Evolutionary conservation across 2,113 vertebrate species (phyloP), one percentile per base, ranked within the genome.

Genomic region (Tragelaphus scriptus): DNA sequence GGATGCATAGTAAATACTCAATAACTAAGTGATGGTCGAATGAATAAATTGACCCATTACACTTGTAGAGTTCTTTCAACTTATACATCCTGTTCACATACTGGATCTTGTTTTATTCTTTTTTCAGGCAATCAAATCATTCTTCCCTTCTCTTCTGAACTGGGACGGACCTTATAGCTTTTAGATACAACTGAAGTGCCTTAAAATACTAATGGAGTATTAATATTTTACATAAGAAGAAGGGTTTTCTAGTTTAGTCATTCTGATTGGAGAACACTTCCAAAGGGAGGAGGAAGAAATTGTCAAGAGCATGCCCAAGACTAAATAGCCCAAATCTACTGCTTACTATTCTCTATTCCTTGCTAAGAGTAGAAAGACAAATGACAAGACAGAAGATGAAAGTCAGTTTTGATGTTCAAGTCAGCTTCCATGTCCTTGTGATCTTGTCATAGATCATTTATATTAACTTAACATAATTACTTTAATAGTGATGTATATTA

Each of bases 301-400:
- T 11, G 40, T 36, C 40, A 82, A 91, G 47, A 80, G 49, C 40
- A 40, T 4, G 40, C 40, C 84, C 68, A 79, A 21, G 59, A 59
- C 94, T 79, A 47, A 96, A 71, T 5, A 84, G 85, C 81, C 68
- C 92, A 68, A 25, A 25, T 51, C 59, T 84, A 88, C 81, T 32
- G 58, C 97, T 97, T 56, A 32, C 85, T 85, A 11, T 4, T 25
- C 71, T 53, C 40, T 2, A 4, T 56, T 58, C 79, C 93, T 97
- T 40, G 32, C 80, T 91, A 56, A 80, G 93, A 96, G 81, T 53
- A 23, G 77, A 80, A 56, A 96, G 95, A 95, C 40, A 32, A 94
- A 96, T 93, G 89, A 84, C 56, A 95, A 95, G 91, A 94, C 81
- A 53, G 87, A 97, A 82, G 81, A 90, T 58, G 2, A 85, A 95